Base-by-base conservation (phyloP, 2,888 invertebrate genomes). In the Cosmia pyralina region DNA sequence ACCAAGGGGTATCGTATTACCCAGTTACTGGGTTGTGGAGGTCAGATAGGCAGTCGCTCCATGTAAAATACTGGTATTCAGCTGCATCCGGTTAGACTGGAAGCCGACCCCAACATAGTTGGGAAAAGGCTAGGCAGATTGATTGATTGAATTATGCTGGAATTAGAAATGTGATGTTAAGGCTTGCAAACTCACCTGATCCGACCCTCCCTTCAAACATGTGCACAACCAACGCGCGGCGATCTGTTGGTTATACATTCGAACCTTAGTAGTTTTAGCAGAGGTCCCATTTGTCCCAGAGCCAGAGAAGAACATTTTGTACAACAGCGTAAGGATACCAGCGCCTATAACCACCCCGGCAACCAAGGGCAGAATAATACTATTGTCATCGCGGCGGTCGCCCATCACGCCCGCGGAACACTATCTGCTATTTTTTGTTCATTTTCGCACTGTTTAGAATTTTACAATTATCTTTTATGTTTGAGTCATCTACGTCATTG, bases 341-440 rank as follows among this genome's bases (percentile, higher is more conserved):
- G 87, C 89, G n/a, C 93, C 89, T 19, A 93, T 83, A 10, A 89
- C 88, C 60, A 93, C 81, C 17, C 92, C 93, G 0, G 90, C 93
- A 13, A 90, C 91, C 4, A 93, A 59, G 4, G 92, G 91, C 66
- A 73, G 28, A 8, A 91, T 80, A 88, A 85, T 83, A 55, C 78
- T 68, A 19, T 69, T 58, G 19, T 76, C 70, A n/a, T 79, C 80
- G 1, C 83, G 69, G 22, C 73, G 73, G 41, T 83, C 81, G 60
- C 84, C 84, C 87, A 88, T 87, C 53, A 2, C n/a, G 13, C 48
- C 34, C 52, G 55, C 52, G n/a, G n/a, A 41, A 59, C 34, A 44
- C 46, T 60, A 41, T 7, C 15, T 34, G 8, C 55, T 57, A 81
- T 66, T 71, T 74, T 82, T 69, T 60, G 19, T 60, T 57, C 55